Conservation (phyloP, 2,113 vertebrate species). For the Pterocles burchelli region DNA sequence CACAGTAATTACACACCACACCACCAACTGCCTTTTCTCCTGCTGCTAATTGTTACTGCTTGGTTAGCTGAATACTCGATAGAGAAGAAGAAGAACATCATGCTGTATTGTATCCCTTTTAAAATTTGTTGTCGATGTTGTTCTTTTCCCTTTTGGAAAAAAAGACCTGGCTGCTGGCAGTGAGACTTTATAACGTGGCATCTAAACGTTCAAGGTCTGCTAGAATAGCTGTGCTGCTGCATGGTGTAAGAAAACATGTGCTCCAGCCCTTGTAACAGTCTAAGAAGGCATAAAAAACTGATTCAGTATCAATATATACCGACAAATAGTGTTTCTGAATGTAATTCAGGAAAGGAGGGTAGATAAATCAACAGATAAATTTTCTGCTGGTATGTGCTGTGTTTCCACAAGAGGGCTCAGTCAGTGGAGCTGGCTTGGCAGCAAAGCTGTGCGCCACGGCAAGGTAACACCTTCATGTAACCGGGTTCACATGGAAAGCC, state of each 20-base stretch:
- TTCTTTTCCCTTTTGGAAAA: background rate
- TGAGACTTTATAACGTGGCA: background rate
- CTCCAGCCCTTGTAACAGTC: background rate
- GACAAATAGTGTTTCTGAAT: background rate
- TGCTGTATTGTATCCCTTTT: background rate
- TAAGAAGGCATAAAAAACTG: background rate
- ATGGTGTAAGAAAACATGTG: background rate
- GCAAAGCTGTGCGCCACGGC: background rate
- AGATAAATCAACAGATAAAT: background rate
- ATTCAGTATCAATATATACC: background rate
- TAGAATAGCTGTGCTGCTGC: background rate
- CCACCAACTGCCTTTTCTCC: background rate
- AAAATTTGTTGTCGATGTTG: rapidly evolving
- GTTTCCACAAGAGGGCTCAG: background rate
- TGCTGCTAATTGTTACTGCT: background rate
- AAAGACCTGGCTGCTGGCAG: background rate
- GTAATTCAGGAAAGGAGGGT: background rate
- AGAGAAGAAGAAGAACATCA: background rate
- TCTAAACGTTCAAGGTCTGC: rapidly evolving
- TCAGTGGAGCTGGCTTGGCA: rapidly evolving
- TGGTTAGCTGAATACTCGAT: background rate
- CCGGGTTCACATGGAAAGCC: background rate
- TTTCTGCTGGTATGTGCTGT: background rate
- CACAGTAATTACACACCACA: background rate
- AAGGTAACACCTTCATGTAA: too few species aligned